A percentile compares a stretch with the other conserved stretches of the same genome.
Conservation (phyloP, 2,888 invertebrate genomes). For the Nebria salina region DNA sequence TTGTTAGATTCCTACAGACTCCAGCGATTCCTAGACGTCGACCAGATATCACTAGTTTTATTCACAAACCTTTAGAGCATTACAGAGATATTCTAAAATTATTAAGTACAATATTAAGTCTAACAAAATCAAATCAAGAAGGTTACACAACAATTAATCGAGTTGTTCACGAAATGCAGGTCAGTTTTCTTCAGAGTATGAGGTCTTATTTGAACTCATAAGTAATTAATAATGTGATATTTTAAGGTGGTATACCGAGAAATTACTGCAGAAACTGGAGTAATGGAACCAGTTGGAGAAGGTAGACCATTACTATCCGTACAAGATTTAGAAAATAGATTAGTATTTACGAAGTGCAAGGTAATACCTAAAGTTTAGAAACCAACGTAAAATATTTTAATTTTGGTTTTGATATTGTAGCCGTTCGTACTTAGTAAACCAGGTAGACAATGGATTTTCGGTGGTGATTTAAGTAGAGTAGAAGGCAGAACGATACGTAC, state of each 20-base stretch:
- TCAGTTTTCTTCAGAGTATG: slow-evolving; percentile 47
- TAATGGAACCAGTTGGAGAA: slow-evolving; percentile 87
- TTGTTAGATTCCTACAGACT: slow-evolving; percentile 81
- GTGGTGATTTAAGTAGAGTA: slow-evolving; percentile 83
- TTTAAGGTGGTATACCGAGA: slow-evolving; percentile 77
- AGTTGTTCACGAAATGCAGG: slow-evolving; percentile 64
- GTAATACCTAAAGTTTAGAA: slow-evolving; percentile 58
- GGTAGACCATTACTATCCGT: slow-evolving; percentile 83
- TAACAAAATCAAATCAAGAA: slow-evolving; percentile 63
- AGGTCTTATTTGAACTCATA: not conserved
- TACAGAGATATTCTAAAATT: slow-evolving; percentile 72
- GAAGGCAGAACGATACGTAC: slow-evolving; percentile 84
- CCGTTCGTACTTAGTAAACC: slow-evolving; percentile 86
- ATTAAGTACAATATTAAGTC: slow-evolving; percentile 66
- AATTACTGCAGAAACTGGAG: slow-evolving; percentile 82
- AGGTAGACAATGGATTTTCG: slow-evolving; percentile 90
- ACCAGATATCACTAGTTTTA: slow-evolving; percentile 85
- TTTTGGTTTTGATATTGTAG: slow-evolving; percentile 60
- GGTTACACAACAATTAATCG: slow-evolving; percentile 64
- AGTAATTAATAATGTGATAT: not conserved
- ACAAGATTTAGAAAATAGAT: slow-evolving; percentile 85
- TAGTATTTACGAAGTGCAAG: slow-evolving; percentile 92
- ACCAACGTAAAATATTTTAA: not conserved
- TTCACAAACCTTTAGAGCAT: slow-evolving; percentile 87
- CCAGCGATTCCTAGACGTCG: slow-evolving; percentile 83